phyloP scores from a whole-genome alignment of 2,113 vertebrate genomes.

The Paracanthobrama guichenoti region DNA sequence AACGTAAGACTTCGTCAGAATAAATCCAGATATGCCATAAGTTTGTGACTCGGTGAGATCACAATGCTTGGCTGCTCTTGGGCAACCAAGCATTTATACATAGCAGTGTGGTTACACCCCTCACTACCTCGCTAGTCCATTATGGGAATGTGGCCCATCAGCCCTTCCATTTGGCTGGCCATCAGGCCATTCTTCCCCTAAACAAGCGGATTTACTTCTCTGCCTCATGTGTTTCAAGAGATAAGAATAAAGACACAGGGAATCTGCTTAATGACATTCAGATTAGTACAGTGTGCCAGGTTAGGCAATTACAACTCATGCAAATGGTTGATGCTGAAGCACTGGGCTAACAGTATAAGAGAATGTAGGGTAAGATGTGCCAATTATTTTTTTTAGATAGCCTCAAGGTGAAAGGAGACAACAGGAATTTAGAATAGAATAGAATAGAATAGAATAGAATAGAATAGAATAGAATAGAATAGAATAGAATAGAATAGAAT shows the following conservation, averaged over 20 bases:
- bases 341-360: neutral
- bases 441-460: neutral
- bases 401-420: neutral
- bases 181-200: slow-evolving; percentile 10
- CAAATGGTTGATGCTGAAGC: neutral
- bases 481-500: no score
- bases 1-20: slow-evolving; percentile 1
- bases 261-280: slow-evolving; percentile 23
- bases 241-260: slow-evolving; percentile 16
- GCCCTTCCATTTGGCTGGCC: slow-evolving; percentile 19
- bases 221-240: neutral
- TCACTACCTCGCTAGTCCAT: neutral
- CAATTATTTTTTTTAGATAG: neutral
- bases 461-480: no score
- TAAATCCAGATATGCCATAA: neutral
- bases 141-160: slow-evolving; percentile 3
- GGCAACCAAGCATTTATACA: neutral
- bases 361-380: neutral
- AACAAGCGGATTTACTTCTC: slow-evolving; percentile 6
- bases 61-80: neutral
- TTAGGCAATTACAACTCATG: neutral
- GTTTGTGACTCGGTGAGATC: neutral
- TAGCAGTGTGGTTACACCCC: neutral
- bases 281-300: slow-evolving; percentile 11
- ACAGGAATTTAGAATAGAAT: neutral